A percentile compares a stretch with the other conserved stretches of the same genome.
phyloP scores from a whole-genome alignment of 2,888 invertebrate species.

The Oeneis ivallda region DNA sequence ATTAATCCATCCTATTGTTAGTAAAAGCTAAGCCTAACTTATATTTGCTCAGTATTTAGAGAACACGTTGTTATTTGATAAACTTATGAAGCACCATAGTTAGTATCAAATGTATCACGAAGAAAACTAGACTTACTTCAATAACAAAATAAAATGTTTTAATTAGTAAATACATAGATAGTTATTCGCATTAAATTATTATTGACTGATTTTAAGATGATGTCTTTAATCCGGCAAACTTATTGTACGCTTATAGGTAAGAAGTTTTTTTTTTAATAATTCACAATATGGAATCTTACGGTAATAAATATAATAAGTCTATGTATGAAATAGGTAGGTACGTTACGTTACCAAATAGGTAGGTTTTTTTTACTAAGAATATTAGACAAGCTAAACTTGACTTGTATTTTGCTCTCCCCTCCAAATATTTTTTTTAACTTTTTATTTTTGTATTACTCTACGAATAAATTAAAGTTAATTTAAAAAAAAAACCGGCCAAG shows the following conservation, averaged over 20 bases:
- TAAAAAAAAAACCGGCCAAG: no score
- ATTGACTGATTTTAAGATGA: neutral
- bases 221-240: constrained; percentile 32
- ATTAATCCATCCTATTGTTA: constrained; percentile 17
- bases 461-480: no score
- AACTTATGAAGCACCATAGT: neutral
- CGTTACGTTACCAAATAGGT: no score
- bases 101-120: constrained; percentile 19
- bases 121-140: neutral
- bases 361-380: no score
- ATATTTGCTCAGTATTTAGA: constrained; percentile 21
- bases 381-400: no score
- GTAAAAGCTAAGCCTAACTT: neutral
- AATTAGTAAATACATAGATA: neutral
- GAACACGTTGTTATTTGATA: constrained; percentile 6
- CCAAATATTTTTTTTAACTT: no score
- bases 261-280: neutral
- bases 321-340: neutral
- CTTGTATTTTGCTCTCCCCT: no score
- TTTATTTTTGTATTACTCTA: no score
- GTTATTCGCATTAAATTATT: neutral
- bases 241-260: constrained; percentile 34
- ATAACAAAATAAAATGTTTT: neutral
- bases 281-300: no score
- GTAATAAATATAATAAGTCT: no score